These are phyloP conservation scores for Agrochola litura DNA, from an alignment of 2,888 invertebrate species.

Conservation along the genomic window DNA sequence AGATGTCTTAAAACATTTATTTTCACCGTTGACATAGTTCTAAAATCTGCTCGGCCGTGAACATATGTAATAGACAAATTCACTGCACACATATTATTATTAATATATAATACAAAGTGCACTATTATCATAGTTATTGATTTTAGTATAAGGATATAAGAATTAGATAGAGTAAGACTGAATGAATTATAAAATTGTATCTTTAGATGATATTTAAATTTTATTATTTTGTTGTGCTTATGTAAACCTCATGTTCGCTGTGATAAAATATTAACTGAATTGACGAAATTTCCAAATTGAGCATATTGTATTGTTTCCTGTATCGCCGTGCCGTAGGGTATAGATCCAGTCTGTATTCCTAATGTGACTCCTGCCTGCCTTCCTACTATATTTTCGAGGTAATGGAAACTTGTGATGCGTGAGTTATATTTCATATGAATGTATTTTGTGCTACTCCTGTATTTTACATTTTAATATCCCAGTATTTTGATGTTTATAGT, in stretches of 20 bases:
- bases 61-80: conserved; percentile 72
- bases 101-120: conserved; percentile 83
- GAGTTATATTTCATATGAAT: conserved; percentile 46
- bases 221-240: conserved; percentile 76
- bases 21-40: conserved; percentile 48
- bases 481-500: conserved; percentile 35
- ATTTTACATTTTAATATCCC: conserved; percentile 39
- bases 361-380: conserved; percentile 61
- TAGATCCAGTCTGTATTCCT: conserved; percentile 55
- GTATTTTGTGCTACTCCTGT: conserved; percentile 50
- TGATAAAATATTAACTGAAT: conserved; percentile 78
- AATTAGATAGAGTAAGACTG: conserved; percentile 87
- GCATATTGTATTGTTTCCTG: conserved; percentile 42
- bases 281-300: conserved; percentile 65
- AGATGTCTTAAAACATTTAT: conserved; percentile 55
- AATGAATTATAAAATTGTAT: conserved; percentile 79
- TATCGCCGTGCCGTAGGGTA: conserved; percentile 29
- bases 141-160: conserved; percentile 74
- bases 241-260: conserved; percentile 83
- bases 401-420: conserved; percentile 39
- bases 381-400: conserved; percentile 48
- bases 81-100: conserved; percentile 80
- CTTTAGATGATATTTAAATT: conserved; percentile 73
- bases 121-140: conserved; percentile 83
- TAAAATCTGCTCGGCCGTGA: conserved; percentile 77